Percentiles rank a stretch among this genome's conserved stretches.
Conservation (phyloP, 92 coral and sea anemone species). For the Porites cylindrica region DNA sequence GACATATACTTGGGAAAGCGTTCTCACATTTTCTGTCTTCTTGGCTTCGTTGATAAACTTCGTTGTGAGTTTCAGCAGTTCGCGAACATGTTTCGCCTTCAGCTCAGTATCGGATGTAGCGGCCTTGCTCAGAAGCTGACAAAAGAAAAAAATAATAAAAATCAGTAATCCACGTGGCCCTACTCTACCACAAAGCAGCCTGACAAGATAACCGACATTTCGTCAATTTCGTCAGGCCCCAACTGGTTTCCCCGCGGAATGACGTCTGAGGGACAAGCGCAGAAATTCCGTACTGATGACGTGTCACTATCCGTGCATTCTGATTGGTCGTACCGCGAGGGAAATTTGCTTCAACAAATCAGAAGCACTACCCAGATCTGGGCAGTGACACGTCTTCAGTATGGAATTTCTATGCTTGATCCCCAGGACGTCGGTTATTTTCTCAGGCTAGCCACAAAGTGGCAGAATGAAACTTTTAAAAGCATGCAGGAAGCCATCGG, state of each 20-base stretch:
- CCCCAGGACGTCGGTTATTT: no score
- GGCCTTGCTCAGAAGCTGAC: constrained; percentile 69
- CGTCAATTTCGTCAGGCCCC: no score
- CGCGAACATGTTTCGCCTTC: constrained; percentile 88
- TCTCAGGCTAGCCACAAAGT: not conserved
- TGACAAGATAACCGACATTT: no score
- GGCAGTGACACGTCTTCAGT: no score
- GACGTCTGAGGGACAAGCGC: no score
- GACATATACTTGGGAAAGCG: not conserved
- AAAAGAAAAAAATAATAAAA: not conserved
- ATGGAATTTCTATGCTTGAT: no score
- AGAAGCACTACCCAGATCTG: no score
- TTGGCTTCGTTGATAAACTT: constrained; percentile 79
- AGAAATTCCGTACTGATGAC: no score
- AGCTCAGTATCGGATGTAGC: constrained; percentile 66
- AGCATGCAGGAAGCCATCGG: not conserved
- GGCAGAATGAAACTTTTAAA: not conserved
- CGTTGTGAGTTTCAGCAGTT: constrained; percentile 81
- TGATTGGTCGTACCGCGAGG: no score
- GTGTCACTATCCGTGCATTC: no score
- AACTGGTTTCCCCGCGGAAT: no score
- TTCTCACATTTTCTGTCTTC: constrained; percentile 44
- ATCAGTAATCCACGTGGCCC: not conserved
- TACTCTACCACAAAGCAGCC: not conserved
- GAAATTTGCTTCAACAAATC: no score